Evolutionary conservation across 2,113 vertebrate species (phyloP), one percentile per base, ranked within the genome.

Genomic region (Dipodomys stephensi): DNA sequence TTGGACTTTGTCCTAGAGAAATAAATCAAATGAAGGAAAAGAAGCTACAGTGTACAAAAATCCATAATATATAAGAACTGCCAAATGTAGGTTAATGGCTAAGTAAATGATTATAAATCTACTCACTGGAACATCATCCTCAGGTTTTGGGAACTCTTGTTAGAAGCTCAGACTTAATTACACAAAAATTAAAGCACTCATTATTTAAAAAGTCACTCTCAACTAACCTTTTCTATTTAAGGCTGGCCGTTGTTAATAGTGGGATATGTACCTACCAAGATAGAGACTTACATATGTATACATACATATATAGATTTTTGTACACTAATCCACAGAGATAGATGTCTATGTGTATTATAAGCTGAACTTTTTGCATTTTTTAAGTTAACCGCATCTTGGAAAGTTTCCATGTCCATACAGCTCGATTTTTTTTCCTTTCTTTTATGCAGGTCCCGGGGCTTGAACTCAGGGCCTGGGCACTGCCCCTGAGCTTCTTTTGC

Each of bases 1-100:
- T 93, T 97, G 96, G 96, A 96, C 91, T 88, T 85, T 94, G 71
- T 96, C 96, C 97, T 93, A 96, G 95, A 76, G 92, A 97, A 96
- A 95, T 93, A 97, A 95, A 95, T 94, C 93, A 91, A 97, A 46
- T 72, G 88, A 88, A 94, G 87, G 84, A 96, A 94, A 95, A 94
- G 92, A 94, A 95, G 73, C 73, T 67, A 8, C 30, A 20, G 49
- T 32, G 78, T 91, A 83, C 30, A 91, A 94, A 85, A 90, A 87
- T 91, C 81, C 73, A 62, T 71, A 82, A 65, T 64, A 53, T 60
- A 62, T 84, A 87, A 78, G 46, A 93, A 69, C 64, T 84, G 78
- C 78, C 94, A 95, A 87, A 90, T 82, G 12, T 46, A 94, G 86
- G 91, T 92, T 95, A 94, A 76, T 46, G 87, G 76, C 86, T 91